These are phyloP conservation scores for Agrotis puta DNA, from an alignment of 2,888 invertebrate species.

Conservation along the genomic window DNA sequence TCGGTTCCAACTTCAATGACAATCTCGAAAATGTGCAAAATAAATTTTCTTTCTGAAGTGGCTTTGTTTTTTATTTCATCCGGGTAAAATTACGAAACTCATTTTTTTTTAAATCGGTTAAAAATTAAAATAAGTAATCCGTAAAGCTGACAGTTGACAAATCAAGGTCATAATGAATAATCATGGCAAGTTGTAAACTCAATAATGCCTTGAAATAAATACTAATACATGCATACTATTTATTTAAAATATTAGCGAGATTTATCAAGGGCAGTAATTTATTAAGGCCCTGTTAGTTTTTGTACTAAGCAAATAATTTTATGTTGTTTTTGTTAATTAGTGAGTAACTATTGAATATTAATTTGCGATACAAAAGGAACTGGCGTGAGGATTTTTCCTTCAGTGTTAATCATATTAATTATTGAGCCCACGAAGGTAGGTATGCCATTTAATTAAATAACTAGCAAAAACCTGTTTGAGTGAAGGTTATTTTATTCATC, in stretches of 20 bases:
- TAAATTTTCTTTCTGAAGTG: no score
- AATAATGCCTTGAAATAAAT: conserved; percentile 29
- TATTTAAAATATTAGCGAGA: conserved; percentile 1
- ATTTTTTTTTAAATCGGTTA: no score
- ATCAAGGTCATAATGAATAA: no score
- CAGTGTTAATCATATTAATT: background rate
- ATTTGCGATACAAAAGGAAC: background rate
- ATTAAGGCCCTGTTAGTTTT: conserved; percentile 9
- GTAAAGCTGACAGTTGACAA: no score
- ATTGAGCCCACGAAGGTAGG: background rate
- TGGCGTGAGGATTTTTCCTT: background rate
- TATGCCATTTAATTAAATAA: background rate
- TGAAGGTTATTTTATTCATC: background rate
- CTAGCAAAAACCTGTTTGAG: background rate
- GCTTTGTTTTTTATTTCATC: no score
- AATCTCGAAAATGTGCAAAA: no score
- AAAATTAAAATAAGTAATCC: no score
- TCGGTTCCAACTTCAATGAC: no score
- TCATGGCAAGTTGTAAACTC: background rate
- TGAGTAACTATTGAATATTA: background rate
- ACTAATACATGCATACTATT: background rate
- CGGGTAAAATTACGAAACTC: no score
- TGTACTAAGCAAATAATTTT: conserved; percentile 14
- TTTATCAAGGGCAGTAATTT: conserved; percentile 9
- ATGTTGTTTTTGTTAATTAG: conserved; percentile 22